Evolutionary conservation across 1,140 invertebrate species (phyloP).

Genomic region (Solenopsis fugax): DNA sequence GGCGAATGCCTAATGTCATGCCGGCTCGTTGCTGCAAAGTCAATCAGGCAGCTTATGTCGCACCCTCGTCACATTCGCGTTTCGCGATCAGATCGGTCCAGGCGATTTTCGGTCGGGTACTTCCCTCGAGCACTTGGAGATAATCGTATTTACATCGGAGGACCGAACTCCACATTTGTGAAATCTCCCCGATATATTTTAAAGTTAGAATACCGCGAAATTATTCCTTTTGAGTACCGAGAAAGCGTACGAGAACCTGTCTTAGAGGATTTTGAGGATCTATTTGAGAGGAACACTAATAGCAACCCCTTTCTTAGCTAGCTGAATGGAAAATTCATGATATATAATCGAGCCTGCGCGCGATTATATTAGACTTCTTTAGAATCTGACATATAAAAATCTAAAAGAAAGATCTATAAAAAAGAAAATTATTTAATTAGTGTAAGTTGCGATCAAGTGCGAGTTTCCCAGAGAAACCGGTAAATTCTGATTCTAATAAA

Average conservation of each 20-base stretch:
- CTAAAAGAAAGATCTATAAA: conserved; percentile 5
- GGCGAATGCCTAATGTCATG: neutral
- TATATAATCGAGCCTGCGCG: neutral
- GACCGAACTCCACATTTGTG: neutral
- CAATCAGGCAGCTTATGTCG: neutral
- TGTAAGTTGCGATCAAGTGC: neutral
- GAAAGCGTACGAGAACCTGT: neutral
- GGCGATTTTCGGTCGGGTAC: neutral
- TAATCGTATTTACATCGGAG: neutral
- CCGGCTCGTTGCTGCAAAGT: neutral
- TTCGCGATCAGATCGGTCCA: neutral
- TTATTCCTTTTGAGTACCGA: neutral
- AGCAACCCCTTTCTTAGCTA: neutral
- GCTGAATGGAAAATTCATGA: neutral
- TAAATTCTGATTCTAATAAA: neutral
- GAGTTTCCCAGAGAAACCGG: neutral
- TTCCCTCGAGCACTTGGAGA: neutral
- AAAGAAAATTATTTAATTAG: conserved; percentile 24
- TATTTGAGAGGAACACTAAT: conserved; percentile 2
- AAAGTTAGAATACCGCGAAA: neutral
- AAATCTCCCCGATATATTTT: neutral
- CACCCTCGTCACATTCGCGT: neutral
- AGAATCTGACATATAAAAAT: neutral
- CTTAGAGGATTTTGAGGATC: too few relatives aligned
- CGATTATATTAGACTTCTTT: neutral